These are phyloP conservation scores for Aldrovandia affinis DNA, from an alignment of 2,797 vertebrate genomes.

Conservation along the genomic window DNA sequence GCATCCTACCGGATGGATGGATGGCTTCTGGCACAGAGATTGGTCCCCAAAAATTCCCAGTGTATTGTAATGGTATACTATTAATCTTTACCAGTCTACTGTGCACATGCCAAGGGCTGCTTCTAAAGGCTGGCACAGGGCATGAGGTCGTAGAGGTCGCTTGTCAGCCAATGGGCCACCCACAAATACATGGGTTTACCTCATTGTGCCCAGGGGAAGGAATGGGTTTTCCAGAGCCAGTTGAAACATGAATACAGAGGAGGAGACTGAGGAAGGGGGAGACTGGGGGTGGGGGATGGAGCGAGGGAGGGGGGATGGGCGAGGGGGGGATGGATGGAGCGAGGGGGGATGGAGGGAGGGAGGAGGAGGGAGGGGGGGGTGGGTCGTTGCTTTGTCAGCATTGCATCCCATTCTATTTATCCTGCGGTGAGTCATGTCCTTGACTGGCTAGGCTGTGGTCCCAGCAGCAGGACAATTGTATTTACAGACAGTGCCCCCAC, in stretches of 20 bases:
- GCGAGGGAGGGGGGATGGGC: too few relatives aligned
- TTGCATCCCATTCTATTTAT: slow-evolving; percentile 13
- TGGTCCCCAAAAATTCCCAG: too few relatives aligned
- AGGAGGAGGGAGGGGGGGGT: neutral
- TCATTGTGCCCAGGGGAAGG: neutral
- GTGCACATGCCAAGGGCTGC: neutral
- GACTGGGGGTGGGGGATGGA: too few relatives aligned
- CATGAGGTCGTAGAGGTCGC: neutral
- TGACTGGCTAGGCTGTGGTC: neutral
- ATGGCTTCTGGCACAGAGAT: too few relatives aligned
- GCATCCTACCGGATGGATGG: too few relatives aligned
- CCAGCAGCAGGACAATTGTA: neutral
- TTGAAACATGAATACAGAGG: neutral
- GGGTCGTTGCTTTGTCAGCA: slow-evolving; percentile 18
- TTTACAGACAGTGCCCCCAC: neutral
- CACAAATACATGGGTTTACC: neutral
- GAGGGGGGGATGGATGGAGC: too few relatives aligned
- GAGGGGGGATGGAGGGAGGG: too few relatives aligned
- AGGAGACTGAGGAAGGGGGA: neutral
- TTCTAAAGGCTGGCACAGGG: neutral
- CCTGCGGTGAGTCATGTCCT: slow-evolving; percentile 27
- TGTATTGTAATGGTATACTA: too few relatives aligned
- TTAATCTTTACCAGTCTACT: too few relatives aligned
- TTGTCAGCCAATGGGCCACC: neutral
- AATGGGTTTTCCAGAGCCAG: neutral